phyloP scores from a whole-genome alignment of 2,888 invertebrate species.

The Platycheirus albimanus region DNA sequence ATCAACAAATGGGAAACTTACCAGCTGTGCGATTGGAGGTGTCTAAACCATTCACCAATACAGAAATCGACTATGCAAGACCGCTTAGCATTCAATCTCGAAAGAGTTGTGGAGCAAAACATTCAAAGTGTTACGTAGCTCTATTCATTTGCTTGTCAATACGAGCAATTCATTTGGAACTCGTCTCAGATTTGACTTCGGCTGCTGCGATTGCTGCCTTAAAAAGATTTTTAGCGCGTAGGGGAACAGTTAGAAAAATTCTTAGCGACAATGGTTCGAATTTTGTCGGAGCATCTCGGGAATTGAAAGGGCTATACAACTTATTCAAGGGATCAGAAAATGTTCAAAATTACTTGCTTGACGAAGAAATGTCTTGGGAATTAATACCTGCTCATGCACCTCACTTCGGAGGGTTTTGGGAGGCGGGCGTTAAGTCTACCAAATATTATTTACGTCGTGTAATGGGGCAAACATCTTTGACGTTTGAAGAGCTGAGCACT shows the following conservation, averaged over 20 bases:
- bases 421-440: background rate
- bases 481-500: background rate
- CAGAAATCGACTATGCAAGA: background rate
- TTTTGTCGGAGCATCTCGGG: constrained; percentile 9
- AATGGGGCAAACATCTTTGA: background rate
- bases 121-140: constrained; percentile 18
- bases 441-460: background rate
- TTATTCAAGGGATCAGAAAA: background rate
- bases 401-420: background rate
- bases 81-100: background rate
- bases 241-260: background rate
- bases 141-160: constrained; percentile 8
- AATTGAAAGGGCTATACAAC: background rate
- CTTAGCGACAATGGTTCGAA: constrained; percentile 8
- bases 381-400: background rate
- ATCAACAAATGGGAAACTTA: too few relatives aligned
- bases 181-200: constrained; percentile 8
- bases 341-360: constrained; percentile 1
- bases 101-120: constrained; percentile 10
- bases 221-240: constrained; percentile 1
- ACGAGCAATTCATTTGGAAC: constrained; percentile 10
- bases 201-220: constrained; percentile 6
- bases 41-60: too few relatives aligned
- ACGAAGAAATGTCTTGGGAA: constrained; percentile 2
- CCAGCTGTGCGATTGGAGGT: too few relatives aligned